These are phyloP conservation scores for Sigmodon hispidus DNA, from an alignment of 2,113 vertebrate genomes.

Conservation along the genomic window DNA sequence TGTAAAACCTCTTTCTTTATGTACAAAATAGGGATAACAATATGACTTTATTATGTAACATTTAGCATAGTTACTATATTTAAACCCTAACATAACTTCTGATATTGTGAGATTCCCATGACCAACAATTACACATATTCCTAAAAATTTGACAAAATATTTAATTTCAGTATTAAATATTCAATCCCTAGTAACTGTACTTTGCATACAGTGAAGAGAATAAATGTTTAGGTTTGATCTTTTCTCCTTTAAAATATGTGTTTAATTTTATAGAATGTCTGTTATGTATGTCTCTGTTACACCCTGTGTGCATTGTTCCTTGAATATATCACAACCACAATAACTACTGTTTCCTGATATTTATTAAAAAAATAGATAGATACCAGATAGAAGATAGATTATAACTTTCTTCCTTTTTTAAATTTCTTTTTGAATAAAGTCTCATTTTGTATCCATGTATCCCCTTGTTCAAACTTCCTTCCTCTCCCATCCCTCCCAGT, in stretches of 20 bases:
- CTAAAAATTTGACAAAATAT: background rate
- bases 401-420: too few species aligned
- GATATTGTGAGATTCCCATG: background rate
- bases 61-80: background rate
- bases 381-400: background rate
- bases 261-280: too few species aligned
- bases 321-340: background rate
- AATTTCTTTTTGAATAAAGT: too few species aligned
- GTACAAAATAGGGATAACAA: background rate
- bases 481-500: background rate
- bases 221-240: background rate
- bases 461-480: too few species aligned
- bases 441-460: too few species aligned
- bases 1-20: background rate
- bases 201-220: background rate
- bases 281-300: background rate
- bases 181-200: background rate
- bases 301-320: background rate
- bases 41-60: background rate
- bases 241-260: background rate
- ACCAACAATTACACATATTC: background rate
- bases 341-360: background rate
- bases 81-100: background rate
- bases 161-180: constrained; percentile 13
- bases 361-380: background rate